Evolutionary conservation across 2,888 invertebrate genomes (phyloP).

Genomic region (Tortrix viridana): DNA sequence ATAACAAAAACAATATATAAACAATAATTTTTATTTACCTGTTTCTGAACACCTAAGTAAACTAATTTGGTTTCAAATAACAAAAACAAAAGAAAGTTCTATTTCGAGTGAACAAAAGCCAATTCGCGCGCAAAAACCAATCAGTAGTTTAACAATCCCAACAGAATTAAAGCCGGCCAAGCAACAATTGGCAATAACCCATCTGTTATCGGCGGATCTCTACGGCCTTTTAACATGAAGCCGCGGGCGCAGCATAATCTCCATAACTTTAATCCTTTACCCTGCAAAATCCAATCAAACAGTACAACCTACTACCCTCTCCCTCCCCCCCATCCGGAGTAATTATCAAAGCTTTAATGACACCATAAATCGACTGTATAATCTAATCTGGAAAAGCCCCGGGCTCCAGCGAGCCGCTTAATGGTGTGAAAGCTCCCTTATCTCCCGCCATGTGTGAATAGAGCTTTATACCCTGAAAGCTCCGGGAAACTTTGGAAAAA

Average conservation of each 20-base stretch:
- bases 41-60: too few species aligned
- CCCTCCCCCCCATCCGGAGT: conserved; percentile 71
- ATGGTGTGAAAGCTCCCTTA: conserved; percentile 85
- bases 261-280: conserved; percentile 85
- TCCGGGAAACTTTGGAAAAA: conserved; percentile 84
- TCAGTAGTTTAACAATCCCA: conserved; percentile 56
- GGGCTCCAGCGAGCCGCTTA: conserved; percentile 83
- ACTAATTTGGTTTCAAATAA: too few species aligned
- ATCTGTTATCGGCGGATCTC: conserved; percentile 83
- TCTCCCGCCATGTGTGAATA: conserved; percentile 85
- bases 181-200: conserved; percentile 82
- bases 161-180: conserved; percentile 77
- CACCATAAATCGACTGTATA: conserved; percentile 85
- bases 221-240: conserved; percentile 82
- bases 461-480: conserved; percentile 84
- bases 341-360: conserved; percentile 86
- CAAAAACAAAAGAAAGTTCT: not conserved
- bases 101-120: not conserved
- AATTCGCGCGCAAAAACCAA: conserved; percentile 33
- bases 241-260: conserved; percentile 84
- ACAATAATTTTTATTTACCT: too few species aligned
- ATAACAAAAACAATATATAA: too few species aligned
- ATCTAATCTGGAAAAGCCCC: conserved; percentile 86
- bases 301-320: conserved; percentile 75
- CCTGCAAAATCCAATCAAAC: conserved; percentile 84